Evolutionary conservation across 2,888 invertebrate species (phyloP).

Genomic region (Stegana nigrithorax): DNA sequence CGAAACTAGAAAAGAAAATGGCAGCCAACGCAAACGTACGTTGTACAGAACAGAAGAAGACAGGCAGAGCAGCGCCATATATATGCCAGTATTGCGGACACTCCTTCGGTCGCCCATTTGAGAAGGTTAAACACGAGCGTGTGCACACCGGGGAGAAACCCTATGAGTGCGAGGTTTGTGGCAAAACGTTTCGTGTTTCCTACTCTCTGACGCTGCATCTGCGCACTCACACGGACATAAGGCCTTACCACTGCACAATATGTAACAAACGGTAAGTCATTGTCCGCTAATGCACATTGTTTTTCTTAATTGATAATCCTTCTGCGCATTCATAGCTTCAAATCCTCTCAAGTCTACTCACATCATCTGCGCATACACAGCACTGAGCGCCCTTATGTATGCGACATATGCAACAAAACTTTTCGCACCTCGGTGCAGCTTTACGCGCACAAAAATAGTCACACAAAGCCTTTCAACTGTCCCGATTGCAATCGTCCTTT

Average conservation of each 20-base stretch:
- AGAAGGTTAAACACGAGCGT: slow-evolving; percentile 87
- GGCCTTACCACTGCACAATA: slow-evolving; percentile 80
- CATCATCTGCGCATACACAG: slow-evolving; percentile 83
- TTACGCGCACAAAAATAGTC: slow-evolving; percentile 84
- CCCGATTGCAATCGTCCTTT: slow-evolving; percentile 83
- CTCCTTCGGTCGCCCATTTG: slow-evolving; percentile 80
- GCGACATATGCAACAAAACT: slow-evolving; percentile 81
- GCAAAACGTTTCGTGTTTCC: slow-evolving; percentile 82
- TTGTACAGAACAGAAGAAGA: slow-evolving; percentile 34
- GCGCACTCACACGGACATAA: slow-evolving; percentile 82
- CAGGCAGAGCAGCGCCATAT: slow-evolving; percentile 71
- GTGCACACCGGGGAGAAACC: slow-evolving; percentile 87
- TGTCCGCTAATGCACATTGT: not conserved
- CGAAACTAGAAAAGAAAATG: slow-evolving; percentile 17
- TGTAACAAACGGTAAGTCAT: slow-evolving; percentile 73
- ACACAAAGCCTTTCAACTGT: slow-evolving; percentile 83
- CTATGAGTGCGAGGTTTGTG: slow-evolving; percentile 82
- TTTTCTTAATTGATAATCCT: too few relatives aligned
- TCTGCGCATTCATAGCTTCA: too few relatives aligned
- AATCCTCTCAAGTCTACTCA: slow-evolving; percentile 83
- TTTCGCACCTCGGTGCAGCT: slow-evolving; percentile 85
- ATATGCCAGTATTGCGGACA: slow-evolving; percentile 80
- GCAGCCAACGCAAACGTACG: slow-evolving; percentile 18
- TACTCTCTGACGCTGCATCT: slow-evolving; percentile 84
- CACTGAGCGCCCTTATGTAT: slow-evolving; percentile 80